phyloP scores from a whole-genome alignment of 2,888 invertebrate species.

The Chironomus tentans region DNA sequence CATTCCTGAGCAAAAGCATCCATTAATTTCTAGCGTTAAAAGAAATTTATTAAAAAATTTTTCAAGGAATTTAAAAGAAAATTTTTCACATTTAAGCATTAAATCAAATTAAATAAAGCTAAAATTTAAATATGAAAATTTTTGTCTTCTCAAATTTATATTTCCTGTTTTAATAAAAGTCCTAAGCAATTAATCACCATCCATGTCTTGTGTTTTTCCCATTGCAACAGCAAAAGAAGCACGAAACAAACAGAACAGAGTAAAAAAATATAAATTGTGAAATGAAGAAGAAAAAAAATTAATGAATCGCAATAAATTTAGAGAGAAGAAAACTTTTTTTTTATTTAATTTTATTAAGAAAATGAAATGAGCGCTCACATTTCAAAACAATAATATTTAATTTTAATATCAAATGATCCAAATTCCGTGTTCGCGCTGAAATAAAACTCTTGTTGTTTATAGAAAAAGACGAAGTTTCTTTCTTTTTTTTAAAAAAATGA shows the following conservation, averaged over 20 bases:
- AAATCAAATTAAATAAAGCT: neutral
- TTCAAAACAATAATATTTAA: slow-evolving; percentile 12
- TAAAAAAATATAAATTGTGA: neutral
- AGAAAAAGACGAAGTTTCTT: too few relatives aligned
- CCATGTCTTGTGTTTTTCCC: neutral
- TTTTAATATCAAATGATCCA: slow-evolving; percentile 10
- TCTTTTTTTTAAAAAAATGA: neutral
- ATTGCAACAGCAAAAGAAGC: neutral
- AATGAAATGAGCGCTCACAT: neutral
- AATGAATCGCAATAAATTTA: slow-evolving; percentile 3
- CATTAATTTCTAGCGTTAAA: too few relatives aligned
- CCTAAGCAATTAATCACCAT: neutral
- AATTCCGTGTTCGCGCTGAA: slow-evolving; percentile 10
- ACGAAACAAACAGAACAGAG: neutral
- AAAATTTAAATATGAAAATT: neutral
- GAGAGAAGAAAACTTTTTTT: neutral
- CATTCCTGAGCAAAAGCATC: too few relatives aligned
- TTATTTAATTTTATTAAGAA: neutral
- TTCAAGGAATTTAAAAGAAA: too few relatives aligned
- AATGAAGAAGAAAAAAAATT: neutral
- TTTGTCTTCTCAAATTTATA: neutral
- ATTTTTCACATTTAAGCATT: neutral
- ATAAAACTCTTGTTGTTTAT: slow-evolving; percentile 4
- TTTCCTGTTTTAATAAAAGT: neutral
- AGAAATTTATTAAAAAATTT: too few relatives aligned